phyloP scores from a whole-genome alignment of 2,797 vertebrate genomes.

The Microctenopoma stevenorrisi region DNA sequence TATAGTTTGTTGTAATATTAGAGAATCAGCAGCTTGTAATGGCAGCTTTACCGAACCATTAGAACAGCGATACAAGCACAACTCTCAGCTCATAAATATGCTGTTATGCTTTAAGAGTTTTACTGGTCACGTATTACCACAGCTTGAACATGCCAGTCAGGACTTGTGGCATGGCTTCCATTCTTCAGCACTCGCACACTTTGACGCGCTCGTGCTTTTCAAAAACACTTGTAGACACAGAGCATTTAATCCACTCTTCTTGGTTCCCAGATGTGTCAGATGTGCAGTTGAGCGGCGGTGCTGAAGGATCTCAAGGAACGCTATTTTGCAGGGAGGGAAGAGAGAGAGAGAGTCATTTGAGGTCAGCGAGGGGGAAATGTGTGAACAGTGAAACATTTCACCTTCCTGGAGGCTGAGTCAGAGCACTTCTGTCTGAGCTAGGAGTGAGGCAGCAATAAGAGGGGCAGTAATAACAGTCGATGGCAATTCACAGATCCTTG shows the following conservation, averaged over 20 bases:
- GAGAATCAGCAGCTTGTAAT: slow-evolving; percentile 7
- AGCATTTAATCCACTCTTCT: slow-evolving; percentile 61
- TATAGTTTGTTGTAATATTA: slow-evolving; percentile 4
- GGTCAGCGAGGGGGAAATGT: slow-evolving; percentile 71
- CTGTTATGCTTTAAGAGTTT: slow-evolving; percentile 19
- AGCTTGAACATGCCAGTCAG: slow-evolving; percentile 42
- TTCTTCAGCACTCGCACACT: slow-evolving; percentile 27
- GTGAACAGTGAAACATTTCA: slow-evolving; percentile 76
- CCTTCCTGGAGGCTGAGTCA: slow-evolving; percentile 70
- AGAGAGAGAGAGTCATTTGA: slow-evolving; percentile 53
- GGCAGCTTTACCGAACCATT: slow-evolving; percentile 13
- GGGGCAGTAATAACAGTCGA: slow-evolving; percentile 17
- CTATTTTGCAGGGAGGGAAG: slow-evolving; percentile 75
- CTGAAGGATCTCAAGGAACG: slow-evolving; percentile 76
- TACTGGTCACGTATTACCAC: slow-evolving; percentile 43
- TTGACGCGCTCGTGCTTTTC: slow-evolving; percentile 34
- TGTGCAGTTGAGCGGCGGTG: slow-evolving; percentile 62
- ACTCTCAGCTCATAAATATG: slow-evolving; percentile 24
- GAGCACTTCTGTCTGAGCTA: slow-evolving; percentile 49
- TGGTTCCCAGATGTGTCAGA: slow-evolving; percentile 69
- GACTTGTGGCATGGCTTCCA: slow-evolving; percentile 49
- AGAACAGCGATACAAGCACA: slow-evolving; percentile 23
- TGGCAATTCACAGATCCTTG: slow-evolving; percentile 23
- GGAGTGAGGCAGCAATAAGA: slow-evolving; percentile 14
- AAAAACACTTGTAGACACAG: slow-evolving; percentile 59